Evolutionary conservation across 2,797 vertebrate species (phyloP).

Genomic region (Oryzias sinensis): DNA sequence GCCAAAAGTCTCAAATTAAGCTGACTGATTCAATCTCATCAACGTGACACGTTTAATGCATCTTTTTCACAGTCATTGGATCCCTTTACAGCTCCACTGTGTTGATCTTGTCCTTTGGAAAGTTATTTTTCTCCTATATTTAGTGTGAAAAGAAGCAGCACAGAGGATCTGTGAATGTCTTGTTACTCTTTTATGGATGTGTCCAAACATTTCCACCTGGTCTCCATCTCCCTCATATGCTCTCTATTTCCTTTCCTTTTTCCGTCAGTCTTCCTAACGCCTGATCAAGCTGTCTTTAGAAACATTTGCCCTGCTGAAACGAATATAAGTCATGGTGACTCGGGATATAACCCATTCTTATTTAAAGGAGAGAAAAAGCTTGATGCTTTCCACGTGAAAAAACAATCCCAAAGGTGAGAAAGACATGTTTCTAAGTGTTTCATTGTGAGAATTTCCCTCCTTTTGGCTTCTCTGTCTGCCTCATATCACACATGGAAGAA

Average conservation of each 20-base stretch:
- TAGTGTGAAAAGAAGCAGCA: constrained; percentile 19
- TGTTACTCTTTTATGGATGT: constrained; percentile 64
- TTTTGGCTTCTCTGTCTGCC: constrained; percentile 35
- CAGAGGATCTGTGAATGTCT: constrained; percentile 45
- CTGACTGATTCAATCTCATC: constrained; percentile 74
- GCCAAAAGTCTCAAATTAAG: constrained; percentile 68
- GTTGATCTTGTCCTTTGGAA: constrained; percentile 49
- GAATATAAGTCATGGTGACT: constrained; percentile 69
- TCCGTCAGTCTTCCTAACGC: constrained; percentile 28
- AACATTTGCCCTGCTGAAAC: constrained; percentile 63
- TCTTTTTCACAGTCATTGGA: constrained; percentile 55
- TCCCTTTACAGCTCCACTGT: constrained; percentile 34
- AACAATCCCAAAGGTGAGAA: constrained; percentile 53
- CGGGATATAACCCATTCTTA: constrained; percentile 51
- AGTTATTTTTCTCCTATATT: constrained; percentile 20
- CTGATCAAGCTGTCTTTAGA: constrained; percentile 59
- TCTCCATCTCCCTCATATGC: constrained; percentile 50
- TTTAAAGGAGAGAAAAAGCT: constrained; percentile 53
- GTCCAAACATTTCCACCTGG: constrained; percentile 70
- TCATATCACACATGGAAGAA: constrained; percentile 32
- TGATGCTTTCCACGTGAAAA: constrained; percentile 76
- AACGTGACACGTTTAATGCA: constrained; percentile 49
- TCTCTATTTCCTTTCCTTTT: constrained; percentile 43
- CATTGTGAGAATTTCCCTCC: constrained; percentile 58
- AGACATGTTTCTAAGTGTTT: constrained; percentile 70